Evolutionary conservation across 2,797 vertebrate genomes (phyloP).

Genomic region (Sciurus carolinensis): DNA sequence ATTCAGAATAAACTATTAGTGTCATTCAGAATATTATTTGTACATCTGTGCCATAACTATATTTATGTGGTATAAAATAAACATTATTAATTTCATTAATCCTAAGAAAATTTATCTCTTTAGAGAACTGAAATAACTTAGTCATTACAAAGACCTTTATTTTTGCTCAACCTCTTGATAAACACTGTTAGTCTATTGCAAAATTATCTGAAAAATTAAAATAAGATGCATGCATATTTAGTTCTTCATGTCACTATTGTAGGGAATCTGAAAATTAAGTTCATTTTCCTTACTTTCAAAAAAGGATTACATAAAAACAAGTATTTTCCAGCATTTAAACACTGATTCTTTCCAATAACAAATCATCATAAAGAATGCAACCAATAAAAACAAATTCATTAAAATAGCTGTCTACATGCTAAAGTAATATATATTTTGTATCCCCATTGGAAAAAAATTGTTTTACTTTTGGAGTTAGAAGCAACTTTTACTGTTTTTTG

Average conservation of each 20-base stretch:
- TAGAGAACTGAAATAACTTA: background rate
- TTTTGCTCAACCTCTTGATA: background rate
- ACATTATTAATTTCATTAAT: background rate
- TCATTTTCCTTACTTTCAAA: background rate
- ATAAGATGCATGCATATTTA: background rate
- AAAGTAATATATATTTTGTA: constrained; percentile 70
- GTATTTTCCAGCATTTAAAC: background rate
- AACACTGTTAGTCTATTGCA: background rate
- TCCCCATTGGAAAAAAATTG: constrained; percentile 71
- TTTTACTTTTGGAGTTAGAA: constrained; percentile 66
- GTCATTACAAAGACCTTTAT: background rate
- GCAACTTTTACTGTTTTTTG: constrained; percentile 67
- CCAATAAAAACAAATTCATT: constrained; percentile 68
- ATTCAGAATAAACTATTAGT: background rate
- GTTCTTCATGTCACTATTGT: background rate
- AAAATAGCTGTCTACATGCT: constrained; percentile 58
- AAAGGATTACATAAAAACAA: background rate
- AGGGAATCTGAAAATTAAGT: background rate
- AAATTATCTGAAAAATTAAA: constrained; percentile 16
- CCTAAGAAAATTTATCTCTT: background rate
- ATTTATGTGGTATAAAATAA: constrained; percentile 8
- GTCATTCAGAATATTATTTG: background rate
- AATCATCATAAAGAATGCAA: background rate
- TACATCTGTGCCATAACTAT: background rate
- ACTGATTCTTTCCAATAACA: background rate